phyloP scores from a whole-genome alignment of 1,140 invertebrate genomes.

The Meloidogyne exigua region DNA sequence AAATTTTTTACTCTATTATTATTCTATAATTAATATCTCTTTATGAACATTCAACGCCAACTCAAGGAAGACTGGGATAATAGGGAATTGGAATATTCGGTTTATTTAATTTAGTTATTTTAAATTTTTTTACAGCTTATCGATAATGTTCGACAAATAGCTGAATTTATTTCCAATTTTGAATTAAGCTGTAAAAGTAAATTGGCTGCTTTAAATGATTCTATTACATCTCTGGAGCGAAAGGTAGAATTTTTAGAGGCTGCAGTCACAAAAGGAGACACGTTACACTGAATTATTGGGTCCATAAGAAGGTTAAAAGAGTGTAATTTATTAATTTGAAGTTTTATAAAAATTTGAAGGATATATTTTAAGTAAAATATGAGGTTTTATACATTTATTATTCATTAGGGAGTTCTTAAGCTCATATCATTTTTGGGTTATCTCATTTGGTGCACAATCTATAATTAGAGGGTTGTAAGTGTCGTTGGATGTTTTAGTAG shows the following conservation, averaged over 20 bases:
- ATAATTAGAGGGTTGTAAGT: neutral
- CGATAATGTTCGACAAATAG: constrained; percentile 44
- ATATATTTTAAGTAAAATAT: too few species aligned
- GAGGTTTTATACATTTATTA: too few species aligned
- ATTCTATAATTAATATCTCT: too few species aligned
- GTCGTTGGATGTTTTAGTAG: neutral
- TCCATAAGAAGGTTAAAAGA: neutral
- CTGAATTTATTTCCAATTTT: constrained; percentile 39
- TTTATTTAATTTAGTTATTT: neutral
- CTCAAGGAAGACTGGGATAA: constrained; percentile 50
- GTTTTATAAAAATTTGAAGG: too few species aligned
- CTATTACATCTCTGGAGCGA: constrained; percentile 36
- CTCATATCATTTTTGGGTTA: neutral
- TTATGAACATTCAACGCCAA: constrained; percentile 43
- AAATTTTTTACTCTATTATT: neutral
- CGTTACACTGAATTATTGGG: constrained; percentile 10
- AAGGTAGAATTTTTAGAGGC: constrained; percentile 45
- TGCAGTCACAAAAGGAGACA: constrained; percentile 27
- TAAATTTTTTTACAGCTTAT: constrained; percentile 10
- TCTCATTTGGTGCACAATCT: neutral
- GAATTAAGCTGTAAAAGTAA: constrained; percentile 38
- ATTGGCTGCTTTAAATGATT: constrained; percentile 35
- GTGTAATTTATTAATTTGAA: too few species aligned
- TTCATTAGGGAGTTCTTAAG: too few species aligned
- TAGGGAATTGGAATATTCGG: constrained; percentile 42